Evolutionary conservation across 2,113 vertebrate genomes (phyloP).

Genomic region (Aptenodytes patagonicus): DNA sequence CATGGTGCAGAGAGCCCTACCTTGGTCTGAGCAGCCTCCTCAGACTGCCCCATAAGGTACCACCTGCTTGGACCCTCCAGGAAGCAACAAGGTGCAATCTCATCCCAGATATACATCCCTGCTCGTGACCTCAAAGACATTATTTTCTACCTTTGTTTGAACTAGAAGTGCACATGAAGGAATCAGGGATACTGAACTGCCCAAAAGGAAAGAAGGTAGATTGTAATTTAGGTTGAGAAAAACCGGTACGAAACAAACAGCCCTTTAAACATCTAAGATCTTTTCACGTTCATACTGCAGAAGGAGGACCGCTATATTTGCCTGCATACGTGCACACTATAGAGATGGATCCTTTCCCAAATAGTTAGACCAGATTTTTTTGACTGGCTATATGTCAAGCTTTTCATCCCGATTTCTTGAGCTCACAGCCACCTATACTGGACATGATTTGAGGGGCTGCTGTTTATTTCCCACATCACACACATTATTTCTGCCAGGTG

Average conservation of each 20-base stretch:
- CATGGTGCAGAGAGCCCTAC: neutral
- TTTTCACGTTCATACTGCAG: neutral
- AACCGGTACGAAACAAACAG: neutral
- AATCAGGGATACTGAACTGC: neutral
- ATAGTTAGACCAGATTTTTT: neutral
- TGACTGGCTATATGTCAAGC: neutral
- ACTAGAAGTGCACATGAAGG: neutral
- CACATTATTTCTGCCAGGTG: slow-evolving; percentile 11
- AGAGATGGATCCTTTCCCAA: neutral
- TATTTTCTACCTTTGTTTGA: neutral
- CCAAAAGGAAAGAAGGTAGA: neutral
- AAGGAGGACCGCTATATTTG: neutral
- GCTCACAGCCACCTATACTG: neutral
- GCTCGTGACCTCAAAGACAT: neutral
- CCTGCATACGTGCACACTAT: accelerated
- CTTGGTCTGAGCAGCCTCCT: neutral
- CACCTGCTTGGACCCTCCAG: neutral
- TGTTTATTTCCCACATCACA: neutral
- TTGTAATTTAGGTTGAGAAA: neutral
- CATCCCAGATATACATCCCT: neutral
- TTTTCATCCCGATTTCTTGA: neutral
- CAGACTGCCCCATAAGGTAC: neutral
- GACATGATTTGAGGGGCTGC: neutral
- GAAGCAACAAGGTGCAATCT: neutral
- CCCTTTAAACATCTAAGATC: neutral